These are phyloP conservation scores for Liparis tanakae DNA, from an alignment of 2,797 vertebrate genomes.

Conservation along the genomic window DNA sequence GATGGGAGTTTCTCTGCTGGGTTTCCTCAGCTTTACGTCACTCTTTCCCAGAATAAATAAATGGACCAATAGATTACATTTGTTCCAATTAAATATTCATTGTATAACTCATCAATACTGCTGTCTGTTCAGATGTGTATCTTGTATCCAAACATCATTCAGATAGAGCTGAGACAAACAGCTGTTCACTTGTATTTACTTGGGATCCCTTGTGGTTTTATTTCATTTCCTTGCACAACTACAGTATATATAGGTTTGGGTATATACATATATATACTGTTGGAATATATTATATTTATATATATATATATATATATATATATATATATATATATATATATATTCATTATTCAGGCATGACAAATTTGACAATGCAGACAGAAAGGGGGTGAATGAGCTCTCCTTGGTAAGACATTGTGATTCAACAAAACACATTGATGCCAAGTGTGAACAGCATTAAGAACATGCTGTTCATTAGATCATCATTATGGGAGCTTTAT, in stretches of 20 bases:
- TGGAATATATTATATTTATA: neutral
- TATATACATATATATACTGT: neutral
- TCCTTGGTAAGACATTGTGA: conserved; percentile 21
- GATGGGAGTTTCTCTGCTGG: conserved; percentile 14
- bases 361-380: conserved; percentile 11
- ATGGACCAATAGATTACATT: neutral
- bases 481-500: conserved; percentile 22
- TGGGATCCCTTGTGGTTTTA: too few relatives aligned
- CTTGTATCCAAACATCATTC: conserved; percentile 7
- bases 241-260: too few relatives aligned
- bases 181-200: neutral
- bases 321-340: neutral
- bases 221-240: neutral
- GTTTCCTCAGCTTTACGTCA: conserved; percentile 24
- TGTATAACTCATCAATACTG: neutral
- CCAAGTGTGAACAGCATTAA: conserved; percentile 36
- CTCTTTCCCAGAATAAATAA: conserved; percentile 15
- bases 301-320: neutral
- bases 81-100: conserved; percentile 11
- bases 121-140: neutral
- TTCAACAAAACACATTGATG: conserved; percentile 26
- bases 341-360: neutral
- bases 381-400: conserved; percentile 8
- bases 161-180: conserved; percentile 20
- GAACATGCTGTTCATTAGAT: conserved; percentile 16